Conservation (phyloP, 2,797 vertebrate species). For the Ptychadena robeensis region DNA sequence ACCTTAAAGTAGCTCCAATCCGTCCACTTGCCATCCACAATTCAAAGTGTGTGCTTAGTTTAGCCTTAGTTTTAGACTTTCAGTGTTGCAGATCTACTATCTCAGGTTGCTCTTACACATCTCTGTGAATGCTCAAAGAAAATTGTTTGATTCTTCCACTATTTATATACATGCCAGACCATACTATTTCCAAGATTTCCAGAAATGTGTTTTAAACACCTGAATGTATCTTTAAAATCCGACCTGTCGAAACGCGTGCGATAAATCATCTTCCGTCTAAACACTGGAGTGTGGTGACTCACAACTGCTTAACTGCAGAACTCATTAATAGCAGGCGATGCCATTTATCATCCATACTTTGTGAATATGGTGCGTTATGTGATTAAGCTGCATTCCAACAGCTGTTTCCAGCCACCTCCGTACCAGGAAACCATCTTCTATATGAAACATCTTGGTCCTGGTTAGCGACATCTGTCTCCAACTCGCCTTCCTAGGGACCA, state of each 20-base stretch:
- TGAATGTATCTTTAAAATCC: slow-evolving; percentile 65
- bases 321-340: slow-evolving; percentile 64
- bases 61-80: neutral
- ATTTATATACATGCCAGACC: slow-evolving; percentile 11
- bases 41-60: too few species aligned
- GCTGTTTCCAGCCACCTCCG: slow-evolving; percentile 66
- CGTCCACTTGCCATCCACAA: too few species aligned
- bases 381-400: slow-evolving; percentile 64
- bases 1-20: too few species aligned
- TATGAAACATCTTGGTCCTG: slow-evolving; percentile 63
- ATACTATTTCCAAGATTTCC: slow-evolving; percentile 27
- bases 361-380: slow-evolving; percentile 63
- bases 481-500: slow-evolving; percentile 63
- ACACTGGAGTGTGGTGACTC: slow-evolving; percentile 64
- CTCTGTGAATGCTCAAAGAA: neutral
- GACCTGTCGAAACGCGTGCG: slow-evolving; percentile 63
- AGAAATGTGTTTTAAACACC: slow-evolving; percentile 61
- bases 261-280: slow-evolving; percentile 65
- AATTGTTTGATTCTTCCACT: neutral
- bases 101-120: neutral
- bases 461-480: slow-evolving; percentile 68
- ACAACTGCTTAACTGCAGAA: slow-evolving; percentile 64
- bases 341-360: slow-evolving; percentile 65
- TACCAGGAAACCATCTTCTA: slow-evolving; percentile 56
- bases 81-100: neutral